Percentiles rank a stretch among this genome's conserved stretches.
These are phyloP conservation scores for Axea sp. DNA, from an alignment of 2,888 invertebrate genomes.

Conservation along the genomic window DNA sequence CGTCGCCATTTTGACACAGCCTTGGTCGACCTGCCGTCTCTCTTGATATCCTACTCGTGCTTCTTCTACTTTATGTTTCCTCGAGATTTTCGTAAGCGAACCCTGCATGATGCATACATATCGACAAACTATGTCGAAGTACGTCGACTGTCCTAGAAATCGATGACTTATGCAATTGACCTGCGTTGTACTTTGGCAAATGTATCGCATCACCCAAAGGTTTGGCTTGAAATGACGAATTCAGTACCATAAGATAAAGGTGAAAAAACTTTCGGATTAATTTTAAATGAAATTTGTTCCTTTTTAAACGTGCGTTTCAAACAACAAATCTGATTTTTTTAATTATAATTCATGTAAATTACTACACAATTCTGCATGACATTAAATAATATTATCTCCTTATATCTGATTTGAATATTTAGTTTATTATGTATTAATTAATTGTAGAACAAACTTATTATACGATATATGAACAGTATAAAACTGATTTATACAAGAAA, in stretches of 20 bases:
- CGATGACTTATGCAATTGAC: constrained; percentile 44
- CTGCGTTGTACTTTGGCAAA: constrained; percentile 24
- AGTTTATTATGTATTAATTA: too few relatives aligned
- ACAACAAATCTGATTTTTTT: too few relatives aligned
- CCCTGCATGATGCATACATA: constrained; percentile 39
- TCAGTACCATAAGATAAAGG: not conserved
- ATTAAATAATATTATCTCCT: too few relatives aligned
- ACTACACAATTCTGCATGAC: too few relatives aligned
- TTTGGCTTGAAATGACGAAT: constrained; percentile 11
- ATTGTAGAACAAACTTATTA: too few relatives aligned
- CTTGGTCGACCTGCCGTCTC: constrained; percentile 42
- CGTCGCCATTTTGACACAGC: constrained; percentile 62
- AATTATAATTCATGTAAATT: too few relatives aligned
- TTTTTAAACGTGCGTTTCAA: too few relatives aligned
- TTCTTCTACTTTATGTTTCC: constrained; percentile 47
- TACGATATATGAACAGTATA: too few relatives aligned
- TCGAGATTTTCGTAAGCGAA: constrained; percentile 53
- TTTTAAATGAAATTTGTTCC: too few relatives aligned
- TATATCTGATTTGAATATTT: too few relatives aligned
- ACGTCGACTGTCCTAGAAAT: constrained; percentile 36
- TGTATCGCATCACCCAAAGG: constrained; percentile 16
- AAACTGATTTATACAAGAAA: too few relatives aligned
- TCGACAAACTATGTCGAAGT: constrained; percentile 19
- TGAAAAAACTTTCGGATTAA: too few relatives aligned
- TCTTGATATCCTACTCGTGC: constrained; percentile 26